Evolutionary conservation across 2,888 invertebrate species (phyloP), one percentile per base, ranked within the genome.

Genomic region (Drosophila affinis): DNA sequence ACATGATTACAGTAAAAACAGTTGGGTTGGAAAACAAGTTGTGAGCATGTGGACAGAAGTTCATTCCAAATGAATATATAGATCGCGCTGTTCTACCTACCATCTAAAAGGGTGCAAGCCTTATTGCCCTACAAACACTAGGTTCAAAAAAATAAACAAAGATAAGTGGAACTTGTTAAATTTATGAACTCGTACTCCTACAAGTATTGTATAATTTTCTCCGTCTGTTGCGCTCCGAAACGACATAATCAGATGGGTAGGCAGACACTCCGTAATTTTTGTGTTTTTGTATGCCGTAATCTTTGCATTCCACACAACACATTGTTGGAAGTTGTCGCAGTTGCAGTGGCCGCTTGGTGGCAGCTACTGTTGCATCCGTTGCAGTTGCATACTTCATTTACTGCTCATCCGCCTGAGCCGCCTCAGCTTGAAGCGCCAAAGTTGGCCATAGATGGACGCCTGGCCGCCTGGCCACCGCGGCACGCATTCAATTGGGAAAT

Each of bases 401-500:
- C 29, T 46, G 59, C 53, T 17, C 32, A 58, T 44, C 29, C n/a
- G 7, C 49, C 49, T 6, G 62, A 60, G 10, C 29, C 63, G 10
- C 29, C 63, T 52, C 63, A 27, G 12, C 18, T 7, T 10, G 7
- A 17, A 46, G 12, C 21, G 24, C 21, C 18, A 12, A 29, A 51
- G 34, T 21, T 54, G 54, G 24, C 65, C 71, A 51, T 49, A 53
- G 48, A 64, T 56, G 73, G 65, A 62, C 21, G 21, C 21, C 3
- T 21, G 21, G 21, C 21, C 21, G 21, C 21, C 21, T 21, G 21
- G 75, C 51, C 61, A 68, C 54, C 48, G 52, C 52, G 39, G 45
- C 76, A 74, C 74, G 82, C 79, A 76, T 63, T 59, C 45, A 78
- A 78, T 78, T 79, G 70, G 76, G 73, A 62, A 76, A 67, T 63